These are phyloP conservation scores for Drosophila formosana DNA, from an alignment of 2,888 invertebrate genomes.

Conservation along the genomic window DNA sequence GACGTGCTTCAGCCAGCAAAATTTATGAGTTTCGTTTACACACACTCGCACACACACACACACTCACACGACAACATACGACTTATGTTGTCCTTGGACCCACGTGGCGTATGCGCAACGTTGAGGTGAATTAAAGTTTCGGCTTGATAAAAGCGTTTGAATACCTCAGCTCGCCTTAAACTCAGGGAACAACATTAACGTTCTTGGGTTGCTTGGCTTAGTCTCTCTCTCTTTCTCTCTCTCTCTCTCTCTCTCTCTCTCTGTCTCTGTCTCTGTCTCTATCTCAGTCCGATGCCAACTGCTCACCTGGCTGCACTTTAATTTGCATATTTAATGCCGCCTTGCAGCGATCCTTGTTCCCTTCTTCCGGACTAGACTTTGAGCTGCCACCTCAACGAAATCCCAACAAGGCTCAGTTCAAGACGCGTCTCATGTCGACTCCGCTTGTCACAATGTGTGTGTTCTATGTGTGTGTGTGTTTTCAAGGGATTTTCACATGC, in stretches of 20 bases:
- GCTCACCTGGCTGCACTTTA: conserved; percentile 36
- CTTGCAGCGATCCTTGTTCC: conserved; percentile 27
- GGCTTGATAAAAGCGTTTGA: conserved; percentile 27
- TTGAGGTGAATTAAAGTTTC: conserved; percentile 40
- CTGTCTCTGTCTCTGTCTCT: not conserved
- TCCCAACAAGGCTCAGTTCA: conserved; percentile 18
- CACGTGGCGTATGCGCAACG: conserved; percentile 59
- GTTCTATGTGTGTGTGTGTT: conserved; percentile 14
- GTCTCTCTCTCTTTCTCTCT: not conserved
- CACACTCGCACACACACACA: conserved; percentile 17
- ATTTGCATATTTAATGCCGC: conserved; percentile 48
- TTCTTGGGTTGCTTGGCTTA: conserved; percentile 12
- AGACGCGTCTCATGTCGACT: conserved; percentile 4
- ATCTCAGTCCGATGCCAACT: conserved; percentile 12
- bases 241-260: not conserved
- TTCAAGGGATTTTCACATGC: conserved; percentile 53
- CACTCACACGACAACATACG: conserved; percentile 5
- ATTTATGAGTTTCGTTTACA: conserved; percentile 62
- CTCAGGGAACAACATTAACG: conserved; percentile 28
- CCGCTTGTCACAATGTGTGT: conserved; percentile 17
- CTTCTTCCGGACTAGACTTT: conserved; percentile 11
- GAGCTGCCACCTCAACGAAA: conserved; percentile 25
- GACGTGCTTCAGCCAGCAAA: conserved; percentile 53
- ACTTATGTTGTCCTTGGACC: conserved; percentile 49
- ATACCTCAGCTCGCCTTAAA: conserved; percentile 26